Base-by-base conservation (phyloP, 2,888 invertebrate species). In the Malacosoma neustria region DNA sequence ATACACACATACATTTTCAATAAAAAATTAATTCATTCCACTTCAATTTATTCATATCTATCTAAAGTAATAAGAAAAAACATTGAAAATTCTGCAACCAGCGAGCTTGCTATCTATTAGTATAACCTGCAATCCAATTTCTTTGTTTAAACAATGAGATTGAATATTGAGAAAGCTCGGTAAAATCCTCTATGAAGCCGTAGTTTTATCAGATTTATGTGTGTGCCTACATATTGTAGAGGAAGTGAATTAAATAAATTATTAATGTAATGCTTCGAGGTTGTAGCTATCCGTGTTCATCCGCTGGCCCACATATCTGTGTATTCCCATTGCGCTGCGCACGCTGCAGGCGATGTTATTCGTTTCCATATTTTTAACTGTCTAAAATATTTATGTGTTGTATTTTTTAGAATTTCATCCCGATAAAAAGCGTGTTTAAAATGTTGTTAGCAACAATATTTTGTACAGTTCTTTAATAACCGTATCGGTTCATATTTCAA, bases 281-380 rank as follows among this genome's bases (percentile, higher is more conserved):
- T 9, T 4, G 5, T 22, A 22, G 22, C 22, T 22, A 22, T 22
- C 22, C 22, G 22, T 22, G 22, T 31, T 31, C 37, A 32, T 33
- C 33, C 36, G 32, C 15, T 11, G 37, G 34, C 32, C 22, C 22
- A 51, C 43, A 54, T 52, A 45, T 43, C 59, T 65, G 58, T 63
- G 65, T 70, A 77, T 69, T 77, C 77, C 80, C 79, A 62, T 59
- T 46, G 63, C 72, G 64, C 71, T 66, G 72, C 71, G 71, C 71
- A 60, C 37, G 54, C 54, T 75, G 77, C 77, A 72, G 72, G 55
- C 57, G 52, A 42, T 43, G 47, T 41, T 44, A 48, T n/a, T 22
- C 22, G 9, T 22, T 22, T 7, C 22, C 22, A 22, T 22, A 22
- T 22, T 7, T 22, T 22, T 22, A 7, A 22, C 22, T 52, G 54